A percentile compares a stretch with the other conserved stretches of the same genome.
Evolutionary conservation across 2,797 vertebrate species (phyloP).

Genomic region (Neosalanx taihuensis): DNA sequence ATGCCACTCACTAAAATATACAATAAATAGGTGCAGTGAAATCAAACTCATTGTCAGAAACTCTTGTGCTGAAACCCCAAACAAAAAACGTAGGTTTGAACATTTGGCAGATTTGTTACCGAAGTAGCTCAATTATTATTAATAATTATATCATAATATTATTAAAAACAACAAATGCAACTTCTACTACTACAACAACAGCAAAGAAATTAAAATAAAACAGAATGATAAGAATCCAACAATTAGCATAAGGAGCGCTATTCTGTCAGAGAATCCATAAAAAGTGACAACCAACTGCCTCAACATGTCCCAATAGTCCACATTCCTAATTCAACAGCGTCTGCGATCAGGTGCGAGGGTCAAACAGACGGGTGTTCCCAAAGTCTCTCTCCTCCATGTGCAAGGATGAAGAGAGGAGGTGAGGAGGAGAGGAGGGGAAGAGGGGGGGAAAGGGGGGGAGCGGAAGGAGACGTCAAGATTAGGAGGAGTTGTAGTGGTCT

Average conservation of each 20-base stretch:
- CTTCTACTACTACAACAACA: background rate
- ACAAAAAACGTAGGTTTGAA: background rate
- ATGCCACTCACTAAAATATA: background rate
- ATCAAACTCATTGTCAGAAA: background rate
- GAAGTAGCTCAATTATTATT: background rate
- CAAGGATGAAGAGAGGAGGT: too few relatives aligned
- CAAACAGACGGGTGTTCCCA: background rate
- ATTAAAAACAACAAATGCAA: too few relatives aligned
- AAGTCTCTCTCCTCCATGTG: slow-evolving; percentile 7
- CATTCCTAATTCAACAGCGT: background rate
- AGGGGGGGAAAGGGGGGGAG: background rate
- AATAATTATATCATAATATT: too few relatives aligned
- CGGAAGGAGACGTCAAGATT: background rate
- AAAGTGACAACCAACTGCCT: slow-evolving; percentile 3
- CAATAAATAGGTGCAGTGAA: background rate
- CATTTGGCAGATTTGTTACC: slow-evolving; percentile 9
- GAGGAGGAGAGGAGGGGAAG: background rate
- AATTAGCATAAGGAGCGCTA: background rate
- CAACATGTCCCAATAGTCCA: background rate
- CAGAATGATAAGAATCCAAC: slow-evolving; percentile 12
- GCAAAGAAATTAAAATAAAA: background rate
- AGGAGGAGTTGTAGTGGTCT: background rate
- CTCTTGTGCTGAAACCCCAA: slow-evolving; percentile 11
- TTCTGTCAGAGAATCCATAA: background rate
- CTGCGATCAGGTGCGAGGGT: background rate